Base-by-base conservation (phyloP, 2,888 invertebrate genomes). In the Drosophila acutilabella region DNA sequence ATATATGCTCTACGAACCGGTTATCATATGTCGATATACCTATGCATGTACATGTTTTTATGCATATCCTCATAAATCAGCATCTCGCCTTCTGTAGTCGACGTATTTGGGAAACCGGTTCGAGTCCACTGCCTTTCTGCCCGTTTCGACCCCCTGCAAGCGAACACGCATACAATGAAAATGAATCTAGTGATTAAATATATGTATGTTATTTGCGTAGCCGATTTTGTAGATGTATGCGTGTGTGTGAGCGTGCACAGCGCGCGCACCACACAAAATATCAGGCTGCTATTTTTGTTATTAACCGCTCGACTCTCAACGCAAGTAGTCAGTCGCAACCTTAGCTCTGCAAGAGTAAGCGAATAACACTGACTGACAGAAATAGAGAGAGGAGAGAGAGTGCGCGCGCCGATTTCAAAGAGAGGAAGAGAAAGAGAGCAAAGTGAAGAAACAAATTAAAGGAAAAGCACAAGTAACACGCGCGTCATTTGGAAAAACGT, bases 401-500 rank as follows among this genome's bases (percentile, higher is more conserved):
- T 53, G 45, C 52, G 64, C 69, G 61, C 57, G 59, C 44, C 33
- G n/a, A n/a, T 56, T 30, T 61, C 33, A 58, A 41, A 64, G 11
- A 48, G 57, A 45, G 38, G 30, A 45, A 30, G 30, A 38, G 45
- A 58, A 30, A 20, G 20, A 48, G 30, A 52, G 23, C 52, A 40
- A 38, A 20, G 8, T 36, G 18, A 18, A 13, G 41, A 56, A 56
- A 50, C 54, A 71, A 57, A 89, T 89, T 74, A 73, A 87, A 89
- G 89, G 89, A 88, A 64, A 53, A 52, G 52, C 59, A 80, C 62
- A 68, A 36, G 26, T 65, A 36, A 42, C 23, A 80, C 87, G 70
- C 88, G 81, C 84, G 72, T 70, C 65, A 77, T 59, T 60, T 58
- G 44, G 64, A 72, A 73, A 86, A 82, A 82, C 87, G 81, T 82